These are phyloP conservation scores for Neogale vison DNA, from an alignment of 2,113 vertebrate genomes.

Conservation along the genomic window DNA sequence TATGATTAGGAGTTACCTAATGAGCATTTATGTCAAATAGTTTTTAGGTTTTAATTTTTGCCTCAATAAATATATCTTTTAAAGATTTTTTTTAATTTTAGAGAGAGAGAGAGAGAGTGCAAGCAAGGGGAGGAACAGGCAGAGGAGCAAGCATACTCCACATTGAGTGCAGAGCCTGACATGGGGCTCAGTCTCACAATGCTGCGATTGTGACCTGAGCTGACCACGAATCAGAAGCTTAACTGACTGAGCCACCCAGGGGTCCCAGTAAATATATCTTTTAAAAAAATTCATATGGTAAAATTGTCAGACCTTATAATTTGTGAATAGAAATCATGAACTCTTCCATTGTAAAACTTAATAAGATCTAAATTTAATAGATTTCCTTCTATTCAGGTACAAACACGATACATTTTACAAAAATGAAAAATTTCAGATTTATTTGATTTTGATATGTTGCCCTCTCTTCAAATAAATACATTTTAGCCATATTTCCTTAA, in stretches of 20 bases:
- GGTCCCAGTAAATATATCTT: not conserved
- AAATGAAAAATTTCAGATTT: not conserved
- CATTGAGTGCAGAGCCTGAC: too few species aligned
- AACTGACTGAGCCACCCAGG: too few species aligned
- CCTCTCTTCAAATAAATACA: not conserved
- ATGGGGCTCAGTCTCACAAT: too few species aligned
- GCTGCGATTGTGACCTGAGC: too few species aligned
- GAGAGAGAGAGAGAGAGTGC: too few species aligned
- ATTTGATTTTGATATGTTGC: not conserved
- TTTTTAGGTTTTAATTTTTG: not conserved
- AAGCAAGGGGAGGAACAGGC: too few species aligned
- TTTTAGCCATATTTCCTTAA: not conserved
- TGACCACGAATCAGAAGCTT: too few species aligned
- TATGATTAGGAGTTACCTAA: not conserved
- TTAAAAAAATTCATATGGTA: not conserved
- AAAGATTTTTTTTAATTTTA: too few species aligned
- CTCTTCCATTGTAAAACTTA: not conserved
- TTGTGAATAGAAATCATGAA: not conserved
- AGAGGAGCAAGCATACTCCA: too few species aligned
- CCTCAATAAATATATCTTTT: not conserved
- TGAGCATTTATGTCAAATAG: not conserved
- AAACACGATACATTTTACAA: not conserved
- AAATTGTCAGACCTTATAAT: not conserved
- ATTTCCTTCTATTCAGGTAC: not conserved
- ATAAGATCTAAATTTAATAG: not conserved